Evolutionary conservation across 2,888 invertebrate genomes (phyloP), one percentile per base, ranked within the genome.

Genomic region (Isotomurus palustris): DNA sequence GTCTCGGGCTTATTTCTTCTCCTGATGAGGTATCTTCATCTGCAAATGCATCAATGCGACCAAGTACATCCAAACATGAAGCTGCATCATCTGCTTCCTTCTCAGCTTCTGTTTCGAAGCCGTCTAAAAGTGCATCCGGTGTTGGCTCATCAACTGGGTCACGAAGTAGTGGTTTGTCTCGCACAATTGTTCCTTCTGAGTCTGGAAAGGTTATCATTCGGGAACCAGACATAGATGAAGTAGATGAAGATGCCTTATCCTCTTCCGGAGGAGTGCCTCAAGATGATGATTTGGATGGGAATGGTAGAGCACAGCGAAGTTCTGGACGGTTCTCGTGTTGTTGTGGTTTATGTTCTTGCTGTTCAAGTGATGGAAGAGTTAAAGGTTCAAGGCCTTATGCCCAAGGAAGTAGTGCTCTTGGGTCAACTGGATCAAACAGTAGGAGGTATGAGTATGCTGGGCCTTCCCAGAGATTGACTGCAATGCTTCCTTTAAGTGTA

Each of bases 401-500:
- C n/a, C 27, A 45, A 8, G 56, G 36, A 24, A 45, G 35, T 44
- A 40, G 51, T 14, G 35, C 27, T 6, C 22, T 17, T 14, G 35
- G 29, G 3, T 32, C 32, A 4, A 35, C 41, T 3, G 27, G 44
- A 4, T 40, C 56, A 10, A 8, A 24, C 19, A 40, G 25, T 3
- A 27, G 22, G 29, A 32, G 28, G 6, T 27, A 44, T 41, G 49
- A 43, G n/a, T 67, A 56, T 60, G 54, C 61, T 10, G 53, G 60
- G 28, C 60, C 66, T 17, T 68, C 67, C 60, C 52, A 53, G 21
- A 41, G 64, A 36, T 50, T 67, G 8, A 56, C 60, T 27, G 51
- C 59, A 14, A 53, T 56, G 22, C 35, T 69, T 52, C 69, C 69
- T 47, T 56, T 60, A 52, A 64, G 67, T 57, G 41, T 70, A 54